A percentile compares a stretch with the other conserved stretches of the same genome.
These are phyloP conservation scores for Caenorhabditis zanzibari DNA, from an alignment of 2,888 invertebrate species.

Conservation along the genomic window DNA sequence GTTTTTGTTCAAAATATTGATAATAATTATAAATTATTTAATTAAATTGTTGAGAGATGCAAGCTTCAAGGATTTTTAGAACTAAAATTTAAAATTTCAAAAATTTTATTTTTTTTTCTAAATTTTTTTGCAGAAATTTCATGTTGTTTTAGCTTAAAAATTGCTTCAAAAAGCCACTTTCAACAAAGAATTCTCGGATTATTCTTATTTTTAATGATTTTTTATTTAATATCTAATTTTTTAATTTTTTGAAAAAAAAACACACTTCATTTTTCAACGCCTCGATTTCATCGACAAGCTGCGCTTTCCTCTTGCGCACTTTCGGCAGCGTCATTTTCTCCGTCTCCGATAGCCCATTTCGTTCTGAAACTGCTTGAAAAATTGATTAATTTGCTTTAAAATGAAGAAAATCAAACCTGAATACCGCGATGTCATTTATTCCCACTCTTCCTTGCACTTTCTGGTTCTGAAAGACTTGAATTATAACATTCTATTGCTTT, in stretches of 20 bases:
- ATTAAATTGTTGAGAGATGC: too few species aligned
- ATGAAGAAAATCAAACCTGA: slow-evolving; percentile 28
- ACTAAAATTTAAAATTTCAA: not conserved
- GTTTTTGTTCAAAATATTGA: not conserved
- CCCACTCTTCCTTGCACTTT: not conserved
- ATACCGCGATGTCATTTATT: slow-evolving; percentile 53
- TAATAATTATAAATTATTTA: not conserved
- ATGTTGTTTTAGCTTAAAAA: not conserved
- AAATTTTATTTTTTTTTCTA: not conserved
- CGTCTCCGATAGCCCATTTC: slow-evolving; percentile 65
- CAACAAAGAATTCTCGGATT: too few species aligned
- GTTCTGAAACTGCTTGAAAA: slow-evolving; percentile 42
- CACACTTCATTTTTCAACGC: slow-evolving; percentile 71
- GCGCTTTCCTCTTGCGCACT: slow-evolving; percentile 73
- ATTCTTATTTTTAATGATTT: not conserved
- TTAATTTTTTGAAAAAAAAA: not conserved
- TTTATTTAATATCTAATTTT: not conserved
- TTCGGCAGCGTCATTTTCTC: slow-evolving; percentile 68
- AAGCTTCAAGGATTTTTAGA: too few species aligned
- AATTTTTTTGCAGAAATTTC: not conserved
- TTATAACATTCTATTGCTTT: not conserved
- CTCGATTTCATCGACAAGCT: slow-evolving; percentile 74
- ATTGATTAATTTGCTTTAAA: not conserved
- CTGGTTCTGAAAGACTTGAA: slow-evolving; percentile 16
- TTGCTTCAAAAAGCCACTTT: too few species aligned